Conservation (phyloP, 1,140 invertebrate genomes). For the Panagrolaimus sp. region DNA sequence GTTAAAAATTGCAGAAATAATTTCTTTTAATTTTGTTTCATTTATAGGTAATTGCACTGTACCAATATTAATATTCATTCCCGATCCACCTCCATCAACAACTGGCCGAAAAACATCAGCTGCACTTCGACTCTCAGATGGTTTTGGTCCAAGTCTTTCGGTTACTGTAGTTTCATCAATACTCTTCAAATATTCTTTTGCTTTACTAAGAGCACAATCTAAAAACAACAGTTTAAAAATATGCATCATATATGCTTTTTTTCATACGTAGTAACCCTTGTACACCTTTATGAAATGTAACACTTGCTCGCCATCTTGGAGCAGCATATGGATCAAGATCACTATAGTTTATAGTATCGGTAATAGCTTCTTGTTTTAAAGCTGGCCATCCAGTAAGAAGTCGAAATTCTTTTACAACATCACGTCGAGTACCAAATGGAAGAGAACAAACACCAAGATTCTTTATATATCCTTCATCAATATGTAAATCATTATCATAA, state of each 20-base stretch:
- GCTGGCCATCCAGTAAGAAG: constrained; percentile 2
- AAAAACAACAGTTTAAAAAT: neutral
- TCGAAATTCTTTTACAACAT: constrained; percentile 6
- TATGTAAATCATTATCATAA: neutral
- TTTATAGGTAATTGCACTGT: neutral
- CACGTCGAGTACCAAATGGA: neutral
- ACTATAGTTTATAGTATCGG: neutral
- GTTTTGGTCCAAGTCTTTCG: neutral
- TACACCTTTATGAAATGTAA: constrained; percentile 4
- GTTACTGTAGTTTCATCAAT: neutral
- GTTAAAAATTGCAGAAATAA: neutral
- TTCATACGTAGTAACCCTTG: neutral
- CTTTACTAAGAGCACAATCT: neutral
- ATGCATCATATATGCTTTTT: neutral
- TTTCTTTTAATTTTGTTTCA: neutral
- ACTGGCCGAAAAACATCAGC: neutral
- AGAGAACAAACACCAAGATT: neutral
- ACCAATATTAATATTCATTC: neutral
- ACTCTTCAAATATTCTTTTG: neutral
- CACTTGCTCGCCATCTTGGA: neutral
- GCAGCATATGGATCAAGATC: constrained; percentile 5
- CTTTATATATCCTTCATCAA: neutral
- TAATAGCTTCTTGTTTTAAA: neutral
- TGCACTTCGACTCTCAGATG: neutral
- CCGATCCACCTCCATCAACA: neutral